phyloP scores from a whole-genome alignment of 2,113 vertebrate species.

The Syngnathus scovelli region DNA sequence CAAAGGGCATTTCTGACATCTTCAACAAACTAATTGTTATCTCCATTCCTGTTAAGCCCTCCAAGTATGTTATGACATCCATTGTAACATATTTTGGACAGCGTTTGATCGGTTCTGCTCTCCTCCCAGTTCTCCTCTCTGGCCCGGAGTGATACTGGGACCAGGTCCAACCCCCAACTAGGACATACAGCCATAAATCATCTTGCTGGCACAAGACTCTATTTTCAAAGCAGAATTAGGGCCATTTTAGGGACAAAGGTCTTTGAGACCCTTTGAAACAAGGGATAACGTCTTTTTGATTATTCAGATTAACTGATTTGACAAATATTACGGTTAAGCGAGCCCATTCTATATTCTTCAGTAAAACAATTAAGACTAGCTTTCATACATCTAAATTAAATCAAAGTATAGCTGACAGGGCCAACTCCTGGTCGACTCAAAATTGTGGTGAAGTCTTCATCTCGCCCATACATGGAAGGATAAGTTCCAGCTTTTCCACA shows the following conservation, averaged over 20 bases:
- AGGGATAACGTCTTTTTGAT: background rate
- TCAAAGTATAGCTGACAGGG: background rate
- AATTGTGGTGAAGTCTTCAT: background rate
- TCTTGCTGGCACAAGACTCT: constrained; percentile 80
- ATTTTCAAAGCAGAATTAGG: constrained; percentile 82
- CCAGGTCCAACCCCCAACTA: constrained; percentile 89
- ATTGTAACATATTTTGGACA: constrained; percentile 62
- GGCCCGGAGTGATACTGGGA: constrained; percentile 90
- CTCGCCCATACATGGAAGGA: background rate
- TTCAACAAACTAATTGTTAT: constrained; percentile 96
- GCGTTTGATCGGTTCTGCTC: constrained; percentile 75
- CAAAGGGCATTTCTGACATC: constrained; percentile 87
- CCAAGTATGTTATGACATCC: constrained; percentile 1
- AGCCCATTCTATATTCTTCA: background rate
- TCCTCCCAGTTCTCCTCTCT: constrained; percentile 73
- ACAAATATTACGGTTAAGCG: background rate
- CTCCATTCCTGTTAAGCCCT: constrained; percentile 68
- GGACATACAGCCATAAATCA: constrained; percentile 99
- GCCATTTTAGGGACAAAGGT: constrained; percentile 80
- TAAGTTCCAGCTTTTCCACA: background rate
- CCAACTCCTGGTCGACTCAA: background rate
- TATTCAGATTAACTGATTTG: background rate
- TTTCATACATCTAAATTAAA: background rate
- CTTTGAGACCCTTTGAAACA: constrained; percentile 68
- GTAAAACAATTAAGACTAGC: background rate